These are phyloP conservation scores for Plotosus lineatus DNA, from an alignment of 2,113 vertebrate genomes.

Conservation along the genomic window DNA sequence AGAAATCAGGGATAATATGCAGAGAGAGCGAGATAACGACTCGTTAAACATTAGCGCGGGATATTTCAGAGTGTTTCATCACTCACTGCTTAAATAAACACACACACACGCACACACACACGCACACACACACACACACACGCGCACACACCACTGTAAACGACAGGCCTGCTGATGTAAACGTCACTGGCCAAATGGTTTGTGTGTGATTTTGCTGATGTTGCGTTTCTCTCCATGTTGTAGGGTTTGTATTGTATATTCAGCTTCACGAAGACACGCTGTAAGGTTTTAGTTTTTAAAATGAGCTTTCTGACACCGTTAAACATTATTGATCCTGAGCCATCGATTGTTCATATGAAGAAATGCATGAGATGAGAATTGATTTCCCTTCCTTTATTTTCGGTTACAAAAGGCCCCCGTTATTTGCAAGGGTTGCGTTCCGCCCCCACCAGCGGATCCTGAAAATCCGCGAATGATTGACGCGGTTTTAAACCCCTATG, in stretches of 20 bases:
- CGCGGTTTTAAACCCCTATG: no score
- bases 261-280: neutral
- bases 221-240: constrained; percentile 4
- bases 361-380: neutral
- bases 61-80: constrained; percentile 57
- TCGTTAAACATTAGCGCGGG: constrained; percentile 65
- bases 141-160: constrained; percentile 25
- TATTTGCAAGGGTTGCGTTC: no score
- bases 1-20: constrained; percentile 34
- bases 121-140: constrained; percentile 39
- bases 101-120: constrained; percentile 24
- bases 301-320: neutral
- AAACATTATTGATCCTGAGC: neutral
- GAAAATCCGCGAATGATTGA: no score
- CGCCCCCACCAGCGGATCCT: no score
- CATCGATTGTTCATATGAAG: neutral
- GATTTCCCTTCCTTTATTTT: neutral
- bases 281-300: neutral
- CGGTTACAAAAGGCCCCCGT: no score
- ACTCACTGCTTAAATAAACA: constrained; percentile 61
- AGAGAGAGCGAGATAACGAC: constrained; percentile 26
- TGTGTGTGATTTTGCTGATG: neutral
- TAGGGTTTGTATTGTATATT: neutral
- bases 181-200: neutral
- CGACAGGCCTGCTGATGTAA: neutral